Conservation (phyloP, 37 sponge, comb jelly and placozoan genomes). For the Mnemiopsis leidyi region DNA sequence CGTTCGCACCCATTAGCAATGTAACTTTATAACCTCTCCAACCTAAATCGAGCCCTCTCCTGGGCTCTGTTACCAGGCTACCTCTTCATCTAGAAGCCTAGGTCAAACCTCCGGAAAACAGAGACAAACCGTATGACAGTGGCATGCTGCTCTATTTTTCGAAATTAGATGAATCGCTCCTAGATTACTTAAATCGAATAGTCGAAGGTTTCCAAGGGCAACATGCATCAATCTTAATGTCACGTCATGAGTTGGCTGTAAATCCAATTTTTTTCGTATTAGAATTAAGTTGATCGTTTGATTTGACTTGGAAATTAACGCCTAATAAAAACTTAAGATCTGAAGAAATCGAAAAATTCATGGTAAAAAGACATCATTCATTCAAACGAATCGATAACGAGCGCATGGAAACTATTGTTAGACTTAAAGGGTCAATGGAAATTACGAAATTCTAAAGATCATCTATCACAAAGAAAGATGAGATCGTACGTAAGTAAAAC, state of each 20-base stretch:
- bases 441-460: neutral
- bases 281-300: neutral
- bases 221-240: neutral
- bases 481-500: neutral
- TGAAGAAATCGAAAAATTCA: neutral
- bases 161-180: neutral
- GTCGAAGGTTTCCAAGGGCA: neutral
- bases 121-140: neutral
- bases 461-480: neutral
- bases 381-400: neutral
- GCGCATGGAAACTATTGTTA: neutral
- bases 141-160: neutral
- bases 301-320: neutral
- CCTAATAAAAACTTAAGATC: neutral
- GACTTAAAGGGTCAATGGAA: neutral
- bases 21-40: neutral
- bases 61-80: neutral
- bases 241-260: neutral
- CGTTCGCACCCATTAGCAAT: neutral
- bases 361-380: neutral
- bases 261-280: neutral
- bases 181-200: neutral
- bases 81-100: neutral
- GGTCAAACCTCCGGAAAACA: too few species aligned
- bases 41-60: too few species aligned